Evolutionary conservation across 2,888 invertebrate species (phyloP), one percentile per base, ranked within the genome.

Genomic region (Drosophila infuscata): DNA sequence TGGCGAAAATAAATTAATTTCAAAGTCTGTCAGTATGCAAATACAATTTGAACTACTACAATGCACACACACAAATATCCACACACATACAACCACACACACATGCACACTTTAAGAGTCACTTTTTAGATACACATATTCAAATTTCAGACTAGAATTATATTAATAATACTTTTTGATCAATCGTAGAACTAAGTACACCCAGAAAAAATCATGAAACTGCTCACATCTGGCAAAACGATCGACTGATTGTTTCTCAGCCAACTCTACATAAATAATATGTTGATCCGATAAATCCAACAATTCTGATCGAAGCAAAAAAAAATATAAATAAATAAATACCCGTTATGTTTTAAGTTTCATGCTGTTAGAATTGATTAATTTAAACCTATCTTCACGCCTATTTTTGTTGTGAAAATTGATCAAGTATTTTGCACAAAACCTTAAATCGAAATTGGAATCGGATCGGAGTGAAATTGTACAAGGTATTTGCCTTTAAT

Each of bases 1-100:
- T 76, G 70, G 70, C 70, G 68, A 88, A 91, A 91, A 91, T 91
- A 91, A 87, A 87, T 87, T 91, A 87, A 91, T 87, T 87, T 87
- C 74, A 74, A 90, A 56, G 72, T 70, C 20, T 25, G 15, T 46
- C 15, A 25, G 71, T 80, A 61, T 71, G 78, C 78, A 81, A 88
- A 85, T 77, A 89, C 83, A 89, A 83, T 81, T 89, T 84, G 65
- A 84, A 87, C 68, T 79, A 74, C 73, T 72, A 68, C 72, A 79
- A 70, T 72, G 36, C 69, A 65, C 69, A 75, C 56, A 74, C 63
- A 61, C 59, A 60, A 62, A 49, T 56, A 58, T 30, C 30, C 30
- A 56, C 17, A 38, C 17, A 38, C 15, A 38, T 25, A 38, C 36
- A 43, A 46, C 43, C 53, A 54, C 43, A 49, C 53, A 43, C 48